A percentile compares a stretch with the other conserved stretches of the same genome.
These are phyloP conservation scores for Rhabdophis nuchalis DNA, from an alignment of 2,797 vertebrate genomes.

Conservation along the genomic window DNA sequence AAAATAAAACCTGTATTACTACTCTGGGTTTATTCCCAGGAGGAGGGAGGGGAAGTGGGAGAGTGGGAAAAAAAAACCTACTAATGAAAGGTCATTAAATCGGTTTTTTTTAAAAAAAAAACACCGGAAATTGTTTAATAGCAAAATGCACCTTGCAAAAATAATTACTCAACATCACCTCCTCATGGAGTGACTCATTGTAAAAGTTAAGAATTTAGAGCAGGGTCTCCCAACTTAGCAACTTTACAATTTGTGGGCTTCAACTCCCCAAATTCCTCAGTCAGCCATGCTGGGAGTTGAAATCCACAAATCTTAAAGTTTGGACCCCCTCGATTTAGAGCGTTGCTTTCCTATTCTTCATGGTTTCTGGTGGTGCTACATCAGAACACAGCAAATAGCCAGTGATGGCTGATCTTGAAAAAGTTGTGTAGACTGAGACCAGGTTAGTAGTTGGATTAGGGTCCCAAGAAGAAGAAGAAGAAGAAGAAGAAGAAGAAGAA, in stretches of 20 bases:
- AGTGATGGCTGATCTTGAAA: not conserved
- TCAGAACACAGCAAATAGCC: not conserved
- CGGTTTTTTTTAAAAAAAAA: not conserved
- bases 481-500: too few relatives aligned
- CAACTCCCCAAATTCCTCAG: not conserved
- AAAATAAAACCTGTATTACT: slow-evolving; percentile 25
- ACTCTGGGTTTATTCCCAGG: not conserved
- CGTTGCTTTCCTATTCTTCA: not conserved
- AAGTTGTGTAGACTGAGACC: not conserved
- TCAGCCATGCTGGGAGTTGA: not conserved
- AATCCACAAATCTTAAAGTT: not conserved
- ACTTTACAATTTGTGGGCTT: too few relatives aligned
- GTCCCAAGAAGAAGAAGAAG: not conserved
- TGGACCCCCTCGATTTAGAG: not conserved
- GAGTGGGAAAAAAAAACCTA: not conserved
- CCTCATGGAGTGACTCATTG: too few relatives aligned
- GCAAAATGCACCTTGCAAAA: not conserved
- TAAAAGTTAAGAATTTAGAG: not conserved
- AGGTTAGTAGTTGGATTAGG: not conserved
- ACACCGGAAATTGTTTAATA: not conserved
- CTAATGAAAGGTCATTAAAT: not conserved
- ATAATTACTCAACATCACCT: not conserved
- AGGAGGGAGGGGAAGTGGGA: not conserved
- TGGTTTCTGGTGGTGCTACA: too few relatives aligned
- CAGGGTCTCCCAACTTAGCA: not conserved